These are phyloP conservation scores for Tor tambroides DNA, from an alignment of 2,113 vertebrate species.

Conservation along the genomic window DNA sequence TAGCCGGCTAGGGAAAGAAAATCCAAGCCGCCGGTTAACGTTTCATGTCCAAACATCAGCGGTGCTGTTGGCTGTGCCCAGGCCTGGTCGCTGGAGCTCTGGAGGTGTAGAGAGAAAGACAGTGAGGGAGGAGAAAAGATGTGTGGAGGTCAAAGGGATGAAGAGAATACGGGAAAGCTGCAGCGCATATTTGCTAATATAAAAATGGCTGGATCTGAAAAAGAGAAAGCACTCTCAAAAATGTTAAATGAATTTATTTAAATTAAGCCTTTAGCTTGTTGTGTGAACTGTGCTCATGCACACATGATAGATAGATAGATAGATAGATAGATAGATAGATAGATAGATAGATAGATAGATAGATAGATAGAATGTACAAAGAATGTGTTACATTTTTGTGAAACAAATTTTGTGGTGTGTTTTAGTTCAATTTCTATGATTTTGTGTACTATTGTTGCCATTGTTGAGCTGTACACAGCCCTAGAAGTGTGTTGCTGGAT, in stretches of 20 bases:
- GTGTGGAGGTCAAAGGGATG: slow-evolving; percentile 33
- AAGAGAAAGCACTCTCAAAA: neutral
- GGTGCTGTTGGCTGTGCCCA: slow-evolving; percentile 59
- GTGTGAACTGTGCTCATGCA: too few relatives aligned
- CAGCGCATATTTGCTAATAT: neutral
- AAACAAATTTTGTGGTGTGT: neutral
- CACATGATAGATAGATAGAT: too few relatives aligned
- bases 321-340: too few relatives aligned
- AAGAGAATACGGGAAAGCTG: slow-evolving; percentile 2
- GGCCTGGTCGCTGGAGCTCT: slow-evolving; percentile 55
- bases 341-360: too few relatives aligned
- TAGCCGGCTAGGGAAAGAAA: slow-evolving; percentile 44
- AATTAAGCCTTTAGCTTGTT: neutral
- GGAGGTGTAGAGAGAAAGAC: slow-evolving; percentile 30
- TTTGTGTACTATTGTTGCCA: neutral
- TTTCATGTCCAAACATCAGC: slow-evolving; percentile 66
- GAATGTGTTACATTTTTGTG: too few relatives aligned
- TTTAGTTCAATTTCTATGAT: neutral
- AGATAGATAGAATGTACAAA: too few relatives aligned
- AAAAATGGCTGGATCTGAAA: neutral
- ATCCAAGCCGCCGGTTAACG: slow-evolving; percentile 66
- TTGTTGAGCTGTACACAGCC: neutral
- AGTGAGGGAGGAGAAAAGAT: slow-evolving; percentile 41
- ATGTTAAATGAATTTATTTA: neutral
- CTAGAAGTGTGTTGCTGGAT: neutral